Conservation (phyloP, 2,113 vertebrate genomes). For the Sisor rabdophorus region DNA sequence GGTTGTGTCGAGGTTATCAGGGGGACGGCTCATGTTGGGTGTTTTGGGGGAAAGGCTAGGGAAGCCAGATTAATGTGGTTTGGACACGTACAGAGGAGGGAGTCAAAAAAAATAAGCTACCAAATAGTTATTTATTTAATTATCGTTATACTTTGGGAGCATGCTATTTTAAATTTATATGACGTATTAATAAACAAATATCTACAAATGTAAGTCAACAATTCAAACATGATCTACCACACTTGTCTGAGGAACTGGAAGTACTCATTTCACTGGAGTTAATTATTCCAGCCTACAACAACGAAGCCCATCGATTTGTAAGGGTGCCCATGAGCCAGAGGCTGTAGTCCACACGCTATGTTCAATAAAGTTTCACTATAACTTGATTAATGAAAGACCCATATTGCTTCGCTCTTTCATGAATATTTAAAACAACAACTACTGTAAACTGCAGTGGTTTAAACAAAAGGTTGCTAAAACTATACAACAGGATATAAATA, state of each 20-base stretch:
- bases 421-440: neutral
- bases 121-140: neutral
- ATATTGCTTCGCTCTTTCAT: neutral
- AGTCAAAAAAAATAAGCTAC: neutral
- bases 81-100: no score
- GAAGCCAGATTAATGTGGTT: no score
- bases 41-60: no score
- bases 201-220: neutral
- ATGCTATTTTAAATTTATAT: no score
- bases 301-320: neutral
- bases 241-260: neutral
- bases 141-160: no score
- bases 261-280: neutral
- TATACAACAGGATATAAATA: neutral
- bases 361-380: constrained; percentile 1
- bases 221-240: neutral
- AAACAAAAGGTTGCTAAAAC: neutral
- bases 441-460: neutral
- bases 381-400: neutral
- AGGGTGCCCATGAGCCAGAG: neutral
- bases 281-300: constrained; percentile 1
- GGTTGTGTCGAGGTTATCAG: no score
- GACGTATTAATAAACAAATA: neutral
- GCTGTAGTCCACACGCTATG: neutral
- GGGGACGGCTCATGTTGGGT: no score